Evolutionary conservation across 2,113 vertebrate genomes (phyloP).

Genomic region (Ciconia maguari): DNA sequence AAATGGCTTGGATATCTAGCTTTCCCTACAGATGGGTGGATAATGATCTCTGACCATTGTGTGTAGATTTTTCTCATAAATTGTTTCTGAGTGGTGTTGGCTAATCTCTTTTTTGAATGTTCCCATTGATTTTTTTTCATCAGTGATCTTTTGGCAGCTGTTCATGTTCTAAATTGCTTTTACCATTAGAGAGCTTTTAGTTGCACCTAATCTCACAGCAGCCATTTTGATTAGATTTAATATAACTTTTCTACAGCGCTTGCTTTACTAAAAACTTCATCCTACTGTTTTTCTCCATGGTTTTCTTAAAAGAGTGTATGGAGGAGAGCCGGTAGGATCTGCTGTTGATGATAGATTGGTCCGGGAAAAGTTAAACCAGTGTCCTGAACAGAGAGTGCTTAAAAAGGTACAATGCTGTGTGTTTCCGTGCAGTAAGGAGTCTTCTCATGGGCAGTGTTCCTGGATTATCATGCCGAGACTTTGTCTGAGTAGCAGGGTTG

Average conservation of each 20-base stretch:
- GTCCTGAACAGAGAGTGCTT: neutral
- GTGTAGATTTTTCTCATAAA: slow-evolving; percentile 53
- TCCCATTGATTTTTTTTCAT: slow-evolving; percentile 35
- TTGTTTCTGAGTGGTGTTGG: slow-evolving; percentile 30
- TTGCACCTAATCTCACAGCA: slow-evolving; percentile 48
- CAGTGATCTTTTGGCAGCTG: slow-evolving; percentile 56
- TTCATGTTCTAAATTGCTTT: slow-evolving; percentile 63
- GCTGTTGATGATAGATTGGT: neutral
- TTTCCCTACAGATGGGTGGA: neutral
- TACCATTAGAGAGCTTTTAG: slow-evolving; percentile 58
- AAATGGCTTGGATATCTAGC: neutral
- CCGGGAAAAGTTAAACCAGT: neutral
- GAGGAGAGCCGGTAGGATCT: slow-evolving; percentile 9
- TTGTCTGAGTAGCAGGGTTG: neutral
- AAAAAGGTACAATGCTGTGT: neutral
- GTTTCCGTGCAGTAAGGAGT: neutral
- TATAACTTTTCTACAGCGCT: neutral
- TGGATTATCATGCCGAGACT: neutral
- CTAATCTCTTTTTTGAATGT: slow-evolving; percentile 62
- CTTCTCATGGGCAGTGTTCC: neutral
- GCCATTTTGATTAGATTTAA: slow-evolving; percentile 57
- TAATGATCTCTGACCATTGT: slow-evolving; percentile 46
- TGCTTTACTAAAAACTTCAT: slow-evolving; percentile 5
- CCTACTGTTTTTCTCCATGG: neutral
- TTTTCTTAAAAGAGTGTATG: neutral